Evolutionary conservation across 2,113 vertebrate genomes (phyloP).

Genomic region (Okapia johnstoni): DNA sequence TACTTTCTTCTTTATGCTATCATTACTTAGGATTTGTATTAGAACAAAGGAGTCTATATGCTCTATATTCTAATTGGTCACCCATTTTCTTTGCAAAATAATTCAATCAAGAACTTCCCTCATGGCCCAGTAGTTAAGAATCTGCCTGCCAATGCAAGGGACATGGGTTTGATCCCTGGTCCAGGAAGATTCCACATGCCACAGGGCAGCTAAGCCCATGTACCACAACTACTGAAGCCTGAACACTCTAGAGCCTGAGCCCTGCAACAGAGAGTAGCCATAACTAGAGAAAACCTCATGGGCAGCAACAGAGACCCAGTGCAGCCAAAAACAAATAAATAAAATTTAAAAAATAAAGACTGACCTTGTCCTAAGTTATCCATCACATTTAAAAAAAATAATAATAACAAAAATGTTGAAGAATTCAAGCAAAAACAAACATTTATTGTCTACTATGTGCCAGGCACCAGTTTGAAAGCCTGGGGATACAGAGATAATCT

Average conservation of each 20-base stretch:
- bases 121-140: not conserved
- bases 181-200: not conserved
- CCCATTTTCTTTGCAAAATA: not conserved
- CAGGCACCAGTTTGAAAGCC: not conserved
- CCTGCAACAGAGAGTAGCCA: not conserved
- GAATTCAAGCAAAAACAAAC: slow-evolving; percentile 1
- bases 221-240: not conserved
- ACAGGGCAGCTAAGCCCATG: not conserved
- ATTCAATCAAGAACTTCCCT: not conserved
- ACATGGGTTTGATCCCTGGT: not conserved
- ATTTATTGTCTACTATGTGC: not conserved
- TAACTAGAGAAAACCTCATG: not conserved
- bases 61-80: not conserved
- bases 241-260: not conserved
- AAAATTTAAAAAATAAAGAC: not conserved
- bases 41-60: not conserved
- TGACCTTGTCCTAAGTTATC: not conserved
- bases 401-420: not conserved
- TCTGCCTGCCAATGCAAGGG: not conserved
- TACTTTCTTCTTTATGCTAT: not conserved
- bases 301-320: not conserved
- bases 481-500: not conserved
- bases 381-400: not conserved
- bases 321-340: not conserved
- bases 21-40: not conserved